Evolutionary conservation across 2,888 invertebrate species (phyloP).

Genomic region (Amiota minor): DNA sequence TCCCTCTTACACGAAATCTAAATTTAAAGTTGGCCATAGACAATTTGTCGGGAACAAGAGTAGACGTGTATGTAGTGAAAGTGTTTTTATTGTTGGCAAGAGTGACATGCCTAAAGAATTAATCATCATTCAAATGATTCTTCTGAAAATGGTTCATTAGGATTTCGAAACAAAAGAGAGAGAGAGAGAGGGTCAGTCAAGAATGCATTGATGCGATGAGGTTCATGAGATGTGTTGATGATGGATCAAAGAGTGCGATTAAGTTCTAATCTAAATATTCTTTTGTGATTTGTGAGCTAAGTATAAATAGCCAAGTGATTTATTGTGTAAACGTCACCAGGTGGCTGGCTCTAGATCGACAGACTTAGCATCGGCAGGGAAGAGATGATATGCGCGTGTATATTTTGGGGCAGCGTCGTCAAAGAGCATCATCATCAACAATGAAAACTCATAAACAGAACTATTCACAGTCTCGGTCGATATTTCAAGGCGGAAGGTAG

Average conservation of each 20-base stretch:
- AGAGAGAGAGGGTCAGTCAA: no score
- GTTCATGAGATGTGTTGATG: no score
- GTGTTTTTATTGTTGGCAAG: no score
- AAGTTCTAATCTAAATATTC: neutral
- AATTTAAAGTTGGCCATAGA: neutral
- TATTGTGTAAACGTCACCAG: slow-evolving; percentile 63
- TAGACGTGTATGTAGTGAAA: no score
- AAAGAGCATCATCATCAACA: slow-evolving; percentile 30
- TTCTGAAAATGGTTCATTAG: neutral
- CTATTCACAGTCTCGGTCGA: slow-evolving; percentile 53
- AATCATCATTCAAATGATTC: neutral
- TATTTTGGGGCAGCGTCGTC: slow-evolving; percentile 46
- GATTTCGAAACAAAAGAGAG: neutral
- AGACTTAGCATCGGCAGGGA: no score
- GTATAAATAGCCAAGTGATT: slow-evolving; percentile 63
- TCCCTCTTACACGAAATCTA: neutral
- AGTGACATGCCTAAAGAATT: neutral
- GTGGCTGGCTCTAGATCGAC: slow-evolving; percentile 42
- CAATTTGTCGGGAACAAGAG: no score
- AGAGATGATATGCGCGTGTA: slow-evolving; percentile 40
- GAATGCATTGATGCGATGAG: no score
- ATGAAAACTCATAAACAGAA: slow-evolving; percentile 2
- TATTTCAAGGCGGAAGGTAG: slow-evolving; percentile 55
- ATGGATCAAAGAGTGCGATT: no score
- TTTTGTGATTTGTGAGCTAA: slow-evolving; percentile 6